Percentiles rank a stretch among this genome's conserved stretches.
phyloP scores from a whole-genome alignment of 2,797 vertebrate species.

The Oreochromis grahami region DNA sequence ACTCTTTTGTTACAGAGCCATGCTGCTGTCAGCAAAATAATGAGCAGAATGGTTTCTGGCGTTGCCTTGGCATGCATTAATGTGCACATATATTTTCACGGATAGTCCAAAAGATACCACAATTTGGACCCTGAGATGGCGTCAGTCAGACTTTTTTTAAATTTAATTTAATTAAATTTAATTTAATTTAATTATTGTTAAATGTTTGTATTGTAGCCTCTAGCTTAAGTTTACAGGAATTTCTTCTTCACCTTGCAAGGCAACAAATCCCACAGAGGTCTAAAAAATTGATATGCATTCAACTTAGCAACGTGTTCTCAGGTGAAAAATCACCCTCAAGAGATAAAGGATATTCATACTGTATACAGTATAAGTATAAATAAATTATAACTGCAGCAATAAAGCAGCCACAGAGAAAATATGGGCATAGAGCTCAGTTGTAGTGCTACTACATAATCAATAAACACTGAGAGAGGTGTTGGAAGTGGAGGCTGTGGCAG shows the following conservation, averaged over 20 bases:
- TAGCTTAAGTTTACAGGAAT: neutral
- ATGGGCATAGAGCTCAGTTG: neutral
- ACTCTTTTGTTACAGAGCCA: neutral
- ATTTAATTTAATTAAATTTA: neutral
- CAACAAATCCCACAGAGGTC: neutral
- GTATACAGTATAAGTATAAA: neutral
- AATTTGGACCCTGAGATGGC: neutral
- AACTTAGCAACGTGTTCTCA: neutral
- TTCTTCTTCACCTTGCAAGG: neutral
- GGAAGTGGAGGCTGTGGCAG: constrained; percentile 35
- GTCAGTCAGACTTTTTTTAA: neutral
- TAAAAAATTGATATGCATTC: neutral
- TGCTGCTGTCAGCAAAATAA: neutral
- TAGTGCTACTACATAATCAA: constrained; percentile 35
- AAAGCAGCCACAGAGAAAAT: constrained; percentile 21
- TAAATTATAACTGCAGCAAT: neutral
- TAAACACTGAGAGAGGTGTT: constrained; percentile 50
- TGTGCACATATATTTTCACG: neutral
- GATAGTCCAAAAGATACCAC: neutral
- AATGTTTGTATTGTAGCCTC: neutral
- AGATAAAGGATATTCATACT: neutral
- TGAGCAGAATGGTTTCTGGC: neutral
- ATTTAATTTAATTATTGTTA: neutral
- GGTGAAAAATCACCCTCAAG: neutral
- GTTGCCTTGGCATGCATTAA: neutral